Evolutionary conservation across 2,113 vertebrate genomes (phyloP).

Genomic region (Microcebus jonahi): DNA sequence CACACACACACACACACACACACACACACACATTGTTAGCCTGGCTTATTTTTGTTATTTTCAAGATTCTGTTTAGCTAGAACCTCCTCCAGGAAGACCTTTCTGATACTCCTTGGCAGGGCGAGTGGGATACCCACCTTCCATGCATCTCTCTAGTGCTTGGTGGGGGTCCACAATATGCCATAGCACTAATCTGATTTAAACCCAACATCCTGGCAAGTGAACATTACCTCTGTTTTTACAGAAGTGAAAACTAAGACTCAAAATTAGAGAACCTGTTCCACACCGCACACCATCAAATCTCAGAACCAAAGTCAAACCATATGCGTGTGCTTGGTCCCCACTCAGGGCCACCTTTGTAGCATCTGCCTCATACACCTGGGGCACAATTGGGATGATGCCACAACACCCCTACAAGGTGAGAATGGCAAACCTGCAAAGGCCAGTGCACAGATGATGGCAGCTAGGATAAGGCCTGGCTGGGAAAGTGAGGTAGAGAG

Average conservation of each 20-base stretch:
- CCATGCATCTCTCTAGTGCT: not conserved
- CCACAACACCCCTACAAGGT: not conserved
- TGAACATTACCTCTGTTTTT: slow-evolving; percentile 47
- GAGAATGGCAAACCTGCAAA: not conserved
- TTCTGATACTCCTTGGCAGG: not conserved
- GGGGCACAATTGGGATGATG: not conserved
- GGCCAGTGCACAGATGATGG: not conserved
- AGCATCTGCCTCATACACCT: not conserved
- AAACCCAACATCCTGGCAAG: slow-evolving; percentile 24
- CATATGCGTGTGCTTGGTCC: not conserved
- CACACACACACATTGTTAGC: not conserved
- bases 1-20: not conserved
- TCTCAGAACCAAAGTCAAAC: not conserved
- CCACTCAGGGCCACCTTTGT: not conserved
- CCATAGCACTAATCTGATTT: slow-evolving; percentile 31
- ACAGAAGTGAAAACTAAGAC: slow-evolving; percentile 59
- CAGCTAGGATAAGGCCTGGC: not conserved
- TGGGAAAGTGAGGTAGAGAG: not conserved
- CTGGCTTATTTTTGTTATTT: slow-evolving; percentile 43
- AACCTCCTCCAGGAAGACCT: slow-evolving; percentile 40
- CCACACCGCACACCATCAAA: not conserved
- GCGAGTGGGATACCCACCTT: not conserved
- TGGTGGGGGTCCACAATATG: not conserved
- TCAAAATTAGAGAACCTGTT: not conserved
- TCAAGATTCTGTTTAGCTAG: slow-evolving; percentile 29